Evolutionary conservation across 2,797 vertebrate species (phyloP).

Genomic region (Sorex maritimensis): DNA sequence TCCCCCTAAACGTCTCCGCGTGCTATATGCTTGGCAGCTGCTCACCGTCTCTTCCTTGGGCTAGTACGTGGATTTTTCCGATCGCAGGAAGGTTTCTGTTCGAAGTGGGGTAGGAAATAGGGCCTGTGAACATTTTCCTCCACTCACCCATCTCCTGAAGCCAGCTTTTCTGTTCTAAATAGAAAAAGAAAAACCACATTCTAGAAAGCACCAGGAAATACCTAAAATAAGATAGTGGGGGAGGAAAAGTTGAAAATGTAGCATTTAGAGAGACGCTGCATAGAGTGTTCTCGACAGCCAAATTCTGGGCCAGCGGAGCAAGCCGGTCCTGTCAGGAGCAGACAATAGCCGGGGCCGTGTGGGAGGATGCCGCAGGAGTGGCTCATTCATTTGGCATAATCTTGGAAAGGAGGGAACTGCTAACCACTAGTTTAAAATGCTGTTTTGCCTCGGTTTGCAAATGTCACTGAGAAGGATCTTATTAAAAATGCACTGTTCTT

Average conservation of each 20-base stretch:
- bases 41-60: conserved; percentile 47
- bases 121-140: not conserved
- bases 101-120: conserved; percentile 29
- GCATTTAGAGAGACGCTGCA: conserved; percentile 66
- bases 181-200: conserved; percentile 71
- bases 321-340: conserved; percentile 38
- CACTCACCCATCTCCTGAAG: conserved; percentile 58
- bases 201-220: conserved; percentile 81
- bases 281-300: conserved; percentile 65
- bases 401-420: conserved; percentile 66
- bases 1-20: not conserved
- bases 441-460: conserved; percentile 52
- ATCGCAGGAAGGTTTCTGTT: conserved; percentile 52
- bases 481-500: too few species aligned
- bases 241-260: conserved; percentile 72
- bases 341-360: conserved; percentile 1
- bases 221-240: conserved; percentile 84
- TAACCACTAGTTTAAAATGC: conserved; percentile 54
- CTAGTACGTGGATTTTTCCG: conserved; percentile 10
- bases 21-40: conserved; percentile 63
- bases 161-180: conserved; percentile 50
- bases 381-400: not conserved
- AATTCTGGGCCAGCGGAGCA: conserved; percentile 25
- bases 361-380: conserved; percentile 30
- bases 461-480: conserved; percentile 36